Base-by-base conservation (phyloP, 2,797 vertebrate species). In the Chrysocyon brachyurus region DNA sequence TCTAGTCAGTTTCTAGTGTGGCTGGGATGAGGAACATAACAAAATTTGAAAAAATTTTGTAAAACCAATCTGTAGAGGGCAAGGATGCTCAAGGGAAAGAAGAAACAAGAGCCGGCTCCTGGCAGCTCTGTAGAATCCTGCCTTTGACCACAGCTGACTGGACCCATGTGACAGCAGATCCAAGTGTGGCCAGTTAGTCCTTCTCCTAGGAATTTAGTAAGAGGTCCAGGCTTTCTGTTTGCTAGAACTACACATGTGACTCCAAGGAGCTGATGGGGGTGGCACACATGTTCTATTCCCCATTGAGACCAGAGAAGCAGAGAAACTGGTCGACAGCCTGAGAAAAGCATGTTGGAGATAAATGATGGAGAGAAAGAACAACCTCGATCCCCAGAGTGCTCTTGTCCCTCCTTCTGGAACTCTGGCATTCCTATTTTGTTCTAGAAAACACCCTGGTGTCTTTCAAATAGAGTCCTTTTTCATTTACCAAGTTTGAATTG, bases 391-490 rank as follows among this genome's bases (percentile, higher is more conserved):
- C 54, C 22, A 52, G 17, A 91, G 52, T 70, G 54, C n/a, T 68
- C 49, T 77, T 84, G 26, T 61, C 61, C n/a, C 19, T 68, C 36
- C 73, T 73, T 52, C 68, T 87, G 56, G 40, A 46, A 26, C 22
- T 24, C 52, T 88, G 68, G 22, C n/a, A 68, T 96, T 77, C 36
- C 56, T n/a, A 8, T 17, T 78, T 57, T 79, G 33, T 36, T 78
- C 78, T 63, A 49, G 78, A 21, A 82, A 54, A 87, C 26, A 56
- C 46, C 2, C 28, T 56, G 57, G 12, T 63, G 79, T 82, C 64
- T 77, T 96, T 86, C 66, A 82, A 56, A 87, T 24, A 83, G 72
- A 68, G 33, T 57, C 77, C 8, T 49, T 75, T 84, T 54, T 68
- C 63, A 63, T 52, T 91, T 56, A 72, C 3, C 15, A 49, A 68